phyloP scores from a whole-genome alignment of 64 coral and sea anemone genomes.

The Pocillopora verrucosa region DNA sequence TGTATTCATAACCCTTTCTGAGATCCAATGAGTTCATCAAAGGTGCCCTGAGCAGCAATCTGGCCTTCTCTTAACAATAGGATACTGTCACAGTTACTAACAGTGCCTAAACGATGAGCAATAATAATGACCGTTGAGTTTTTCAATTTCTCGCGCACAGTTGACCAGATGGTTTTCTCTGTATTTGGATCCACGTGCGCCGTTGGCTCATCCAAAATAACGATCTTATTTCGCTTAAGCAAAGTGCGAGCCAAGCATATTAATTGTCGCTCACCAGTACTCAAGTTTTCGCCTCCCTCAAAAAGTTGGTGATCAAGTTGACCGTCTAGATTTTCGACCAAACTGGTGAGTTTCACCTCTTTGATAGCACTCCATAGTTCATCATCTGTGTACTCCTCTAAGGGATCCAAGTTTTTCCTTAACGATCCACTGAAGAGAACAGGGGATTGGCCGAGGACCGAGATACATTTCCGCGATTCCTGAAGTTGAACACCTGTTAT shows the following conservation, averaged over 20 bases:
- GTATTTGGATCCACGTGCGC: slow-evolving; percentile 39
- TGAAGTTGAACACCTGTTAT: slow-evolving; percentile 21
- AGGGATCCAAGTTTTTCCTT: slow-evolving; percentile 50
- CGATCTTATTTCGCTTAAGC: slow-evolving; percentile 35
- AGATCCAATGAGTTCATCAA: neutral
- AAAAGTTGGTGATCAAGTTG: slow-evolving; percentile 21
- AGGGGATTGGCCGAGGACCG: slow-evolving; percentile 40
- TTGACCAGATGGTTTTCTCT: slow-evolving; percentile 9
- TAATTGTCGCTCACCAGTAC: slow-evolving; percentile 51
- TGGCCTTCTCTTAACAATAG: slow-evolving; percentile 35
- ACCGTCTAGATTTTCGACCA: slow-evolving; percentile 6
- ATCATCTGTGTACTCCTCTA: slow-evolving; percentile 9
- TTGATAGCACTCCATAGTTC: slow-evolving; percentile 45
- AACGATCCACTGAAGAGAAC: slow-evolving; percentile 53
- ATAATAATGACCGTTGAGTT: slow-evolving; percentile 53
- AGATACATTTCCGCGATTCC: slow-evolving; percentile 23
- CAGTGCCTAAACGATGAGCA: slow-evolving; percentile 20
- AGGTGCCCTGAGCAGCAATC: neutral
- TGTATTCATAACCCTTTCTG: too few relatives aligned
- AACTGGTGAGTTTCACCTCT: slow-evolving; percentile 9
- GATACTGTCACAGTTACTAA: slow-evolving; percentile 34
- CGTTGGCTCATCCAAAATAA: slow-evolving; percentile 56
- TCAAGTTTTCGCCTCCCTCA: slow-evolving; percentile 52
- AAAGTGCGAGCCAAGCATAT: slow-evolving; percentile 45
- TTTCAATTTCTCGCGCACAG: slow-evolving; percentile 9